Evolutionary conservation across 2,113 vertebrate species (phyloP), one percentile per base, ranked within the genome.

Genomic region (Oophaga pumilio): DNA sequence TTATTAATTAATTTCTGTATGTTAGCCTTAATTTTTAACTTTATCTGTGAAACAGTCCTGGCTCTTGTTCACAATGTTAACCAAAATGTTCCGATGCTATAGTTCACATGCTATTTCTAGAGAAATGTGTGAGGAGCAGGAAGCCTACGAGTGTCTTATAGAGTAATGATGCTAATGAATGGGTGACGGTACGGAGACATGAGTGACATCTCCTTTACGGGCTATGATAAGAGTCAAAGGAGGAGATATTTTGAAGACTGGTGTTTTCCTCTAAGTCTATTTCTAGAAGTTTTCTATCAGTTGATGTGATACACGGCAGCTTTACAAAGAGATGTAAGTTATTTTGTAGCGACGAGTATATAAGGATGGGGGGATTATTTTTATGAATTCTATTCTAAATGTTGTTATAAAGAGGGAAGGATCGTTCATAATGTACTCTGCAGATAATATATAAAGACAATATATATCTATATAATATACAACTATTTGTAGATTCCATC

Each of bases 271-370:
- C 24, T 87, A 59, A 9, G 17, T 33, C 52, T 53, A 50, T 80
- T 87, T 81, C 77, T 81, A 81, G 73, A 52, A 50, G 26, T n/a
- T 81, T 82, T 87, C 26, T 87, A 74, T 18, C 59, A 4, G 57
- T 76, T 76, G 53, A 71, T 60, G 64, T 18, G 14, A 20, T 62
- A 52, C 60, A 18, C 33, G 49, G 80, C 56, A 82, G 86, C 78
- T 88, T 87, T 76, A 56, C 17, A 28, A 62, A 26, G 22, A 87
- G n/a, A 76, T 82, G 53, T 57, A 86, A 73, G 66, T 87, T 82
- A 82, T 88, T 88, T 88, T 88, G 74, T 88, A 88, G 9, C 12
- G 26, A 33, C 26, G 26, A 33, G 76, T 73, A 56, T 33, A 56
- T 20, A 81, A 83, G n/a, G 33, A 87, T 66, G 66, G 59, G 43